phyloP scores from a whole-genome alignment of 2,888 invertebrate genomes.

The Calameuta filiformis region DNA sequence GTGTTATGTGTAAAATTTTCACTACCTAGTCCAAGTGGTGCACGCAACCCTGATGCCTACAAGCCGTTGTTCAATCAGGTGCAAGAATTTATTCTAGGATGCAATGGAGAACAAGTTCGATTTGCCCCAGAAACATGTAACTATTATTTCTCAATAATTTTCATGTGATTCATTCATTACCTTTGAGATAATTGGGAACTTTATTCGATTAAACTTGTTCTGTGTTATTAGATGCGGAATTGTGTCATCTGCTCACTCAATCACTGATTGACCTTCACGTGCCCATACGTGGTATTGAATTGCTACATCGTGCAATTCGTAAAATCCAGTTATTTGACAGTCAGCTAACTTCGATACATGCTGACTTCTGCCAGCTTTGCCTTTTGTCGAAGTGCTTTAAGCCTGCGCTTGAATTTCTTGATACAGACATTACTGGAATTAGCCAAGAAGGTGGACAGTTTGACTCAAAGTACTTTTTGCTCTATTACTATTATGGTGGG shows the following conservation, averaged over 20 bases:
- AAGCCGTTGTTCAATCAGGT: slow-evolving; percentile 79
- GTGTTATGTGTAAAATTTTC: slow-evolving; percentile 86
- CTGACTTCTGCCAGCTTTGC: slow-evolving; percentile 92
- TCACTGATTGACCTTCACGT: slow-evolving; percentile 82
- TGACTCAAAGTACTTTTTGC: slow-evolving; percentile 89
- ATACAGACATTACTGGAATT: slow-evolving; percentile 92
- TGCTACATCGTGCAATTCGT: slow-evolving; percentile 84
- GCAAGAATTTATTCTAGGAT: slow-evolving; percentile 86
- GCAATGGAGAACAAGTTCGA: slow-evolving; percentile 91
- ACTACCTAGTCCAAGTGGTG: slow-evolving; percentile 62
- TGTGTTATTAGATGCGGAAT: slow-evolving; percentile 80
- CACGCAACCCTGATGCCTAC: slow-evolving; percentile 46
- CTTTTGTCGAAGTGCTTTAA: slow-evolving; percentile 91
- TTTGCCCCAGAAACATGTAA: slow-evolving; percentile 88
- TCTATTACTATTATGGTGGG: slow-evolving; percentile 97
- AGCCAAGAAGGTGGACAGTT: slow-evolving; percentile 86
- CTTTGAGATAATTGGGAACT: not conserved
- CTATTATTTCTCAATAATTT: slow-evolving; percentile 9
- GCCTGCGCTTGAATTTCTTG: slow-evolving; percentile 87
- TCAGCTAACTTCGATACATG: slow-evolving; percentile 94
- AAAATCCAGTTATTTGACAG: slow-evolving; percentile 89
- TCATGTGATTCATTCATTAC: slow-evolving; percentile 4
- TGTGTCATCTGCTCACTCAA: slow-evolving; percentile 86
- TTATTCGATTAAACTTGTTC: slow-evolving; percentile 1
- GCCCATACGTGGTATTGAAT: slow-evolving; percentile 84